These are phyloP conservation scores for Drosophila borealis DNA, from an alignment of 2,888 invertebrate species.

Conservation along the genomic window DNA sequence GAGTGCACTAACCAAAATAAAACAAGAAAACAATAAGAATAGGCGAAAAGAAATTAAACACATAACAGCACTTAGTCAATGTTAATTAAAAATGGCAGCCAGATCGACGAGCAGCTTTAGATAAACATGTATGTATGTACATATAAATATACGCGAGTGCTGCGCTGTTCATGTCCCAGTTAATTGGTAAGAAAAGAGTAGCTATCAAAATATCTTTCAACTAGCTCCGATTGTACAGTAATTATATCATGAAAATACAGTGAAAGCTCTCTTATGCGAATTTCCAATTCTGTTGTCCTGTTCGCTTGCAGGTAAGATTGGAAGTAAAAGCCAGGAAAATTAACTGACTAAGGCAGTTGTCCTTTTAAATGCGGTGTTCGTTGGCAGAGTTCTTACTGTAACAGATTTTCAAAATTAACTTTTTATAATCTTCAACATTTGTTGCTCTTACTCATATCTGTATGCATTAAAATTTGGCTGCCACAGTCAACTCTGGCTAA, in stretches of 20 bases:
- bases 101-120: constrained; percentile 11
- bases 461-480: constrained; percentile 6
- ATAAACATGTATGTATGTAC: background rate
- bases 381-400: background rate
- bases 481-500: constrained; percentile 12
- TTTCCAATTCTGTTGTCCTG: too few species aligned
- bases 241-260: background rate
- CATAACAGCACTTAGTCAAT: constrained; percentile 22
- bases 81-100: constrained; percentile 15
- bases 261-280: background rate
- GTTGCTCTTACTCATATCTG: background rate
- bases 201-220: too few species aligned
- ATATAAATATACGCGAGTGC: background rate
- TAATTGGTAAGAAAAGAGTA: constrained; percentile 10
- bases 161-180: constrained; percentile 9
- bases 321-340: too few species aligned
- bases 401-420: too few species aligned
- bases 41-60: constrained; percentile 8
- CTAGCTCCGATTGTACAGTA: too few species aligned
- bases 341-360: too few species aligned
- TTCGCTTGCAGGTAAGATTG: too few species aligned
- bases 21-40: background rate
- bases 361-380: background rate
- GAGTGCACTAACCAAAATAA: constrained; percentile 6
- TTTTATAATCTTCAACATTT: too few species aligned